Evolutionary conservation across 2,113 vertebrate genomes (phyloP).

Genomic region (Hemiprocne comata): DNA sequence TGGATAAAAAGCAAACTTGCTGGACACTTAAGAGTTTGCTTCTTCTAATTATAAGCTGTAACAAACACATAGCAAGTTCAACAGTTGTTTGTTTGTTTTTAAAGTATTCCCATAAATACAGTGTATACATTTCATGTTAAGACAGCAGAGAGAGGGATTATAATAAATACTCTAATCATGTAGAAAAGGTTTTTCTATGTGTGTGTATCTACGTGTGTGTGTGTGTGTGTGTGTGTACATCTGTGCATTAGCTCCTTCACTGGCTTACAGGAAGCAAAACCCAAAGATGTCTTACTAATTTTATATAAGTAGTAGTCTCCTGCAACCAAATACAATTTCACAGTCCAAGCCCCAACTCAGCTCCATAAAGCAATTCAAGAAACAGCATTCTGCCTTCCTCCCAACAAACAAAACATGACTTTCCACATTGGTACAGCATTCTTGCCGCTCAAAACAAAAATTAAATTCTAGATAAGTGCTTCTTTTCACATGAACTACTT

Average conservation of each 20-base stretch:
- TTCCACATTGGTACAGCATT: not conserved
- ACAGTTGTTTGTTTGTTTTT: not conserved
- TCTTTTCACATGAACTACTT: not conserved
- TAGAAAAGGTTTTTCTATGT: not conserved
- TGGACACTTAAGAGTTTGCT: not conserved
- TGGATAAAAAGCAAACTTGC: not conserved
- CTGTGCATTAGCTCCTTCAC: not conserved
- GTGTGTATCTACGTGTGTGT: not conserved
- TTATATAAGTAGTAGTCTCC: not conserved
- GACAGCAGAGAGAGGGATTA: not conserved
- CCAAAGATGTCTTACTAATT: not conserved
- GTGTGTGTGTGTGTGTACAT: not conserved
- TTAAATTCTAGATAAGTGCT: not conserved
- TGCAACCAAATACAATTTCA: not conserved
- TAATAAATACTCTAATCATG: not conserved
- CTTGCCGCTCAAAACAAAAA: not conserved
- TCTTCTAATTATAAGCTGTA: not conserved
- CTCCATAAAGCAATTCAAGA: not conserved
- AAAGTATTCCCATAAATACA: not conserved
- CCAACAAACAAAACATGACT: not conserved
- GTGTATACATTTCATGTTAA: not conserved
- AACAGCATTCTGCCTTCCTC: not conserved
- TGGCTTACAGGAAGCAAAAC: not conserved
- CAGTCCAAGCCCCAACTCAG: not conserved
- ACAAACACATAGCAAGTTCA: not conserved